phyloP scores from a whole-genome alignment of 2,888 invertebrate species.

The Troglohyphantes excavatus region DNA sequence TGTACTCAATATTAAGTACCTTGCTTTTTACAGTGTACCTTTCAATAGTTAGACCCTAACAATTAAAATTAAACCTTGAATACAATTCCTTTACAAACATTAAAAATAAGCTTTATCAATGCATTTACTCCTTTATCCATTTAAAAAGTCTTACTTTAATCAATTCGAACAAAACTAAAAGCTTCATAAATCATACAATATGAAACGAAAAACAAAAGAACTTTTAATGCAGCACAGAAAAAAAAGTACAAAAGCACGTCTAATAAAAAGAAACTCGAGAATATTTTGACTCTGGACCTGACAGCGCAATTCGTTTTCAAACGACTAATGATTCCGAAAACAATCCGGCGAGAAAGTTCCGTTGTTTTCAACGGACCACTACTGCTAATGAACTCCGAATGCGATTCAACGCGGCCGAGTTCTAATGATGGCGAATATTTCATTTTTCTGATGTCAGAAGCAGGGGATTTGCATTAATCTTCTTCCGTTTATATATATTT shows the following conservation, averaged over 20 bases:
- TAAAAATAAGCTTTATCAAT: too few species aligned
- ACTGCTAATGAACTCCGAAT: neutral
- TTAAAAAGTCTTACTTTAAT: neutral
- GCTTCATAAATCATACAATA: neutral
- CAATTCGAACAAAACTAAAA: neutral
- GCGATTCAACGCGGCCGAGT: neutral
- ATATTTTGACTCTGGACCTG: conserved; percentile 15
- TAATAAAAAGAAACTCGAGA: conserved; percentile 14
- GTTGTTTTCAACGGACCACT: neutral
- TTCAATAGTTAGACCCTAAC: too few species aligned
- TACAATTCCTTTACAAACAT: too few species aligned
- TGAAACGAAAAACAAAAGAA: neutral
- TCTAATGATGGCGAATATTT: neutral
- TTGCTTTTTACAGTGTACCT: too few species aligned
- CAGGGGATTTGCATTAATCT: neutral
- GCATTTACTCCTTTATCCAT: neutral
- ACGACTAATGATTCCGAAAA: conserved; percentile 48
- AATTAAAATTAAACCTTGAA: too few species aligned
- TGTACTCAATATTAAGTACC: too few species aligned
- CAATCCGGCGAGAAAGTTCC: conserved; percentile 17
- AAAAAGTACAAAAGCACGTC: neutral
- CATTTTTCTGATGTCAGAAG: neutral
- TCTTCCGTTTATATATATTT: neutral
- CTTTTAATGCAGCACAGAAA: neutral
- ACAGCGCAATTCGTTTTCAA: conserved; percentile 13